These are phyloP conservation scores for Hydrotaea cyrtoneurina DNA, from an alignment of 2,888 invertebrate species.

Conservation along the genomic window DNA sequence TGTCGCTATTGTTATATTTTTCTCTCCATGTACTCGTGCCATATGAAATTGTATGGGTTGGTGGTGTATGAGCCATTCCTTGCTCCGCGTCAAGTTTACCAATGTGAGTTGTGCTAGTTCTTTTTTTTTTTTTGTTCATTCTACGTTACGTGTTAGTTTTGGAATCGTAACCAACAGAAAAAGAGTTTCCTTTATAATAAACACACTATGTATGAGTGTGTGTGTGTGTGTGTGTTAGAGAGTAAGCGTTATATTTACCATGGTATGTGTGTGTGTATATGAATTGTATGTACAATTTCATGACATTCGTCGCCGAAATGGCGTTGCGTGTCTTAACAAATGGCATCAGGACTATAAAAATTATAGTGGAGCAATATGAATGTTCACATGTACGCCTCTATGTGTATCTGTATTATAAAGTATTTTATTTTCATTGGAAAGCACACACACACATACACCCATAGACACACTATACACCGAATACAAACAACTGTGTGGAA, in stretches of 20 bases:
- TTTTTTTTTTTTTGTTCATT: slow-evolving; percentile 21
- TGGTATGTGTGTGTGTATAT: background rate
- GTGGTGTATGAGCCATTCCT: too few relatives aligned
- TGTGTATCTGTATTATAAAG: slow-evolving; percentile 8
- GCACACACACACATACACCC: background rate
- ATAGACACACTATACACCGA: background rate
- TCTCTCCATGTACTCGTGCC: slow-evolving; percentile 16
- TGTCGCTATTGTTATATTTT: slow-evolving; percentile 23
- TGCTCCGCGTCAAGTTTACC: slow-evolving; percentile 2
- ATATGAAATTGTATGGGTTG: too few relatives aligned
- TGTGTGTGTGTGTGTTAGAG: background rate
- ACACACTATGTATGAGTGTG: background rate
- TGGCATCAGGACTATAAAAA: slow-evolving; percentile 63
- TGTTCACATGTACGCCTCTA: slow-evolving; percentile 19
- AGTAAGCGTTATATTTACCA: background rate
- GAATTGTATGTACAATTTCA: slow-evolving; percentile 47
- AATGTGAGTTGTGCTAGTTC: slow-evolving; percentile 28
- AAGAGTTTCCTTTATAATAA: background rate
- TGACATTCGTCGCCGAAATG: slow-evolving; percentile 63
- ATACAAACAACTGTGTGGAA: background rate
- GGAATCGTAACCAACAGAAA: background rate
- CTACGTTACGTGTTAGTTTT: slow-evolving; percentile 14
- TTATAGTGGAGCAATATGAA: slow-evolving; percentile 46
- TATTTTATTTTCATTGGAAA: slow-evolving; percentile 25
- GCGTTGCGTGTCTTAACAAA: slow-evolving; percentile 64